Evolutionary conservation across 2,113 vertebrate genomes (phyloP), one percentile per base, ranked within the genome.

Genomic region (Pygoscelis adeliae): DNA sequence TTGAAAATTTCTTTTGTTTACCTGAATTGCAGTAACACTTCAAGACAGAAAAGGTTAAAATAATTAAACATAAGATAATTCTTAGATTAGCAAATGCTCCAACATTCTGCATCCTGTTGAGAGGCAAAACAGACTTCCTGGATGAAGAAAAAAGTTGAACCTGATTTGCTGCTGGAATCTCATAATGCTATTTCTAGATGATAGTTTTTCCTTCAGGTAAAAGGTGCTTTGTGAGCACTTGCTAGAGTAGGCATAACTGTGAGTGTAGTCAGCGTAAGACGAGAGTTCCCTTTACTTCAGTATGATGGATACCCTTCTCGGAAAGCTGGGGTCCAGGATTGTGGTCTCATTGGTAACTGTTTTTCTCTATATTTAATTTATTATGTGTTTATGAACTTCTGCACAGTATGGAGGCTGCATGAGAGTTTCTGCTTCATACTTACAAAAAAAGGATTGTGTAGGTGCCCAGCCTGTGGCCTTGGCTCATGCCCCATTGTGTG

Each of bases 381-480:
- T 87, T 90, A 59, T 0, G 38, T 95, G 83, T 83, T 96, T 94
- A 92, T 76, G 72, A 92, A 94, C 58, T 81, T 83, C 78, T 89
- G 91, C 89, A 46, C 62, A 74, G 80, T 88, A 69, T 83, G 82
- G 74, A 95, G 96, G 71, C 65, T 77, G 77, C 14, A 40, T 90
- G 92, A 90, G 90, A 86, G 62, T 73, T 78, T 96, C 80, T 73
- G 44, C 52, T 81, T 90, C n/a, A 27, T 74, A 23, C 93, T 97
- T 97, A 91, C 95, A 13, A 90, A 97, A 94, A 96, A 88, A 76
- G 73, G 74, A 42, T 91, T 97, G 92, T 97, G 87, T 97, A 94
- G 89, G 90, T 93, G 97, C 97, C 98, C 97, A 98, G 92, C 78
- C 93, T 97, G 95, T 96, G 88, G 96, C 93, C 92, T 80, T 97